Percentiles rank a stretch among this genome's conserved stretches.
Conservation (phyloP, 1,140 invertebrate genomes). For the Caenorhabditis remanei region DNA sequence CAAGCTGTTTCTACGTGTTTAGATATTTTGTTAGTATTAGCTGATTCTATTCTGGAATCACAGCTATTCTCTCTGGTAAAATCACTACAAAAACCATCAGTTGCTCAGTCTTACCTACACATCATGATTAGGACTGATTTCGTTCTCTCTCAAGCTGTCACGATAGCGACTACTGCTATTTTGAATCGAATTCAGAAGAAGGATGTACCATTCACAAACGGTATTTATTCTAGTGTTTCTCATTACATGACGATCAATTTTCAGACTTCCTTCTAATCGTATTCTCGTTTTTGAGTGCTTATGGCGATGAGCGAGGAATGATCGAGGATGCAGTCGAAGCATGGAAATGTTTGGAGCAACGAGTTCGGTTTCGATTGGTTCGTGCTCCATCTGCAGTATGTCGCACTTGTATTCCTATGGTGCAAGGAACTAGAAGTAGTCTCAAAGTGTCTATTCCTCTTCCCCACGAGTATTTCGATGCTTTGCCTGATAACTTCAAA, state of each 20-base stretch:
- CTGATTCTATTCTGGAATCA: conserved; percentile 53
- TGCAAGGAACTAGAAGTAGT: conserved; percentile 49
- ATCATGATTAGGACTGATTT: conserved; percentile 59
- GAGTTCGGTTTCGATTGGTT: conserved; percentile 52
- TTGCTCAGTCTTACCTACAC: conserved; percentile 44
- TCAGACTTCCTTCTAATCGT: conserved; percentile 58
- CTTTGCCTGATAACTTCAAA: conserved; percentile 64
- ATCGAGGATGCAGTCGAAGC: conserved; percentile 65
- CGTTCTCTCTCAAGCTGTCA: conserved; percentile 61
- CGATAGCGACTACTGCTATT: conserved; percentile 61
- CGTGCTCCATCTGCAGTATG: conserved; percentile 62
- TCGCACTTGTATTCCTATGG: conserved; percentile 66
- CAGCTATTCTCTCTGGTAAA: conserved; percentile 56
- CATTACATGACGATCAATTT: neutral
- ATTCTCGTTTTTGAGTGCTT: conserved; percentile 64
- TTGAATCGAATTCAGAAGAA: conserved; percentile 50
- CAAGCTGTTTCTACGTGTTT: conserved; percentile 57
- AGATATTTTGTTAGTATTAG: conserved; percentile 38
- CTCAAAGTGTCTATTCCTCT: conserved; percentile 71
- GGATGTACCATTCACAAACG: conserved; percentile 24
- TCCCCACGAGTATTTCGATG: conserved; percentile 64
- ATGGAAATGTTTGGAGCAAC: conserved; percentile 34
- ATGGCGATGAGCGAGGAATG: conserved; percentile 68
- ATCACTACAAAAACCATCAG: conserved; percentile 29
- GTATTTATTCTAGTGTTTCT: neutral